Evolutionary conservation across 2,888 invertebrate species (phyloP), one percentile per base, ranked within the genome.

Genomic region (Taphrorychus bicolor): DNA sequence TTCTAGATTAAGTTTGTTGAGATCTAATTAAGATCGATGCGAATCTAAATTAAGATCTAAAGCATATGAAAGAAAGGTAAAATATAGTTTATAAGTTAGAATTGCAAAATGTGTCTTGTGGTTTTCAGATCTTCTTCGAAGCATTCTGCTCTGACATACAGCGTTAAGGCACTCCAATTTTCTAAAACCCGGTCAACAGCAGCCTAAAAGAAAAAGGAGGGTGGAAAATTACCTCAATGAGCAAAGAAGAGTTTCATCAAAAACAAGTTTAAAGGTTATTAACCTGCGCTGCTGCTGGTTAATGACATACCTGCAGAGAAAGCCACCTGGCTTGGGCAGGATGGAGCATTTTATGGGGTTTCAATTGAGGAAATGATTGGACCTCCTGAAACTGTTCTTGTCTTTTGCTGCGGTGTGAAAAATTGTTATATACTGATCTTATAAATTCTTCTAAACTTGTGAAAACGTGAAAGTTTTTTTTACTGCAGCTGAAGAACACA

Each of bases 381-480:
- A 3, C 51, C 19, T 52, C 19, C 3, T 41, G 3, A 24, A 60
- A 17, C 9, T 17, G 14, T 2, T 54, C 45, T 3, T 1, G 2
- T 14, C 54, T 3, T n/a, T 62, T 62, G 17, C 21, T 42, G 53
- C 62, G 40, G 21, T 62, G 21, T 17, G 62, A 7, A 62, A 62
- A 62, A 42, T 51, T 54, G 51, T 53, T 62, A n/a, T 60, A 60
- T 5, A 60, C 21, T 62, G n/a, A n/a, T n/a, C n/a, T n/a, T n/a
- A n/a, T n/a, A n/a, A n/a, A n/a, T n/a, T n/a, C n/a, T n/a, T n/a
- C 62, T 17, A 62, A 3, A 11, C n/a, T 17, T n/a, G n/a, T n/a
- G n/a, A n/a, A n/a, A n/a, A n/a, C 17, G 17, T 16, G 62, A 54
- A 11, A 62, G 18, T n/a, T 17, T 56, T 54, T 2, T 40, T 56